Evolutionary conservation across 2,113 vertebrate genomes (phyloP).

Genomic region (Alaudala cheleensis): DNA sequence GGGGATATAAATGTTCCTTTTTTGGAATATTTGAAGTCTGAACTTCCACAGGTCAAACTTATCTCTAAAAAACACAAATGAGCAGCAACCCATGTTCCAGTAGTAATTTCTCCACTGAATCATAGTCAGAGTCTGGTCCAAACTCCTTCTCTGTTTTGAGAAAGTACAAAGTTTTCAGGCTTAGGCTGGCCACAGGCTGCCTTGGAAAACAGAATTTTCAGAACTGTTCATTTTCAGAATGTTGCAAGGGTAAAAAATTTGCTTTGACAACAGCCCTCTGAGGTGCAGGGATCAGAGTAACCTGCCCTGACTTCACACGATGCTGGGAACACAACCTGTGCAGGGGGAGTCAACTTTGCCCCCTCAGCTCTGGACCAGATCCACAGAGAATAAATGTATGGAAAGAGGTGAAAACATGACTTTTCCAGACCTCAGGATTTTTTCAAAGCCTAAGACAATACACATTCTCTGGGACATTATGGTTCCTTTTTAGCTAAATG

Average conservation of each 20-base stretch:
- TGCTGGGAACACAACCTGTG: not conserved
- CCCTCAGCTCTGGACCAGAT: not conserved
- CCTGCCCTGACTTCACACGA: not conserved
- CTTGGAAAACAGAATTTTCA: constrained; percentile 13
- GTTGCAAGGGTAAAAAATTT: not conserved
- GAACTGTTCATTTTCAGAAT: constrained; percentile 29
- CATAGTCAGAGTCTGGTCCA: not conserved
- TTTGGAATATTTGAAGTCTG: not conserved
- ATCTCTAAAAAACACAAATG: not conserved
- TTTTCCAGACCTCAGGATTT: not conserved
- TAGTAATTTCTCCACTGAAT: constrained; percentile 22
- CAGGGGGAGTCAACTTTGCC: not conserved
- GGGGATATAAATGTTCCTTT: not conserved
- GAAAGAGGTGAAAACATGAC: not conserved
- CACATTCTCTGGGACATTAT: not conserved
- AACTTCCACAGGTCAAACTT: not conserved
- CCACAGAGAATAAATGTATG: not conserved
- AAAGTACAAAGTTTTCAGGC: not conserved
- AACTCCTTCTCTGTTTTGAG: not conserved
- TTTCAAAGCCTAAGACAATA: not conserved
- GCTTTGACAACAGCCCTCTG: constrained; percentile 43
- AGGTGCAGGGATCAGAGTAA: not conserved
- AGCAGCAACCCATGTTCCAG: not conserved
- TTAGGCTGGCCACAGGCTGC: not conserved
- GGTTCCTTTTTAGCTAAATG: not conserved